phyloP scores from a whole-genome alignment of 2,113 vertebrate genomes.

The Cyanistes caeruleus region DNA sequence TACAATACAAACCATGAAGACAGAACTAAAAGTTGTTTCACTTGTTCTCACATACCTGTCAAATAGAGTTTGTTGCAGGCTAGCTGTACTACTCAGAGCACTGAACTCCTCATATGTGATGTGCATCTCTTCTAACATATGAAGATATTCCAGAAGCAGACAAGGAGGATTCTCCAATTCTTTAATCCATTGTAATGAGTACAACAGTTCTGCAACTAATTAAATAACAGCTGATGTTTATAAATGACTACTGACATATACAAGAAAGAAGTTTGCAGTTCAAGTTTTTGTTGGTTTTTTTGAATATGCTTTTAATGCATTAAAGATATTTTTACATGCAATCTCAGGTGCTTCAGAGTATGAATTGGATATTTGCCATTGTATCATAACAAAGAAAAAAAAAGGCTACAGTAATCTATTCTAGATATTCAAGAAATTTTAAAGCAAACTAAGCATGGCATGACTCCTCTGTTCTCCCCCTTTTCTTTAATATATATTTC shows the following conservation, averaged over 20 bases:
- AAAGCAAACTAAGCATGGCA: not conserved
- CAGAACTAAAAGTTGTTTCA: not conserved
- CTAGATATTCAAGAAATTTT: not conserved
- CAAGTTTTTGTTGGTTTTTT: not conserved
- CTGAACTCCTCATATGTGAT: slow-evolving; percentile 75
- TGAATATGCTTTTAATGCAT: not conserved
- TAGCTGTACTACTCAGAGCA: slow-evolving; percentile 45
- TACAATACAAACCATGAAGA: not conserved
- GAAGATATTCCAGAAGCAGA: slow-evolving; percentile 77
- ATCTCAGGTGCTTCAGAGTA: not conserved
- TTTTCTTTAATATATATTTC: not conserved
- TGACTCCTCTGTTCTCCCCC: not conserved
- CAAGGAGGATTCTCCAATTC: slow-evolving; percentile 80
- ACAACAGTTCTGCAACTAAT: slow-evolving; percentile 88
- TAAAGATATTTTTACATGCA: not conserved
- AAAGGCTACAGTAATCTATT: not conserved
- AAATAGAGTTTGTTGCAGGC: slow-evolving; percentile 82
- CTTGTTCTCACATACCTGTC: slow-evolving; percentile 76
- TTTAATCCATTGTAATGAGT: slow-evolving; percentile 92
- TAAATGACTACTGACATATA: not conserved
- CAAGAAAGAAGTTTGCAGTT: not conserved
- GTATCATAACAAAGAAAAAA: not conserved
- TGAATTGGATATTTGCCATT: not conserved
- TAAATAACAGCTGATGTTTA: not conserved
- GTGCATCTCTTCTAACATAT: slow-evolving; percentile 79